phyloP scores from a whole-genome alignment of 2,888 invertebrate genomes.

The Tanytarsus gracilentus region DNA sequence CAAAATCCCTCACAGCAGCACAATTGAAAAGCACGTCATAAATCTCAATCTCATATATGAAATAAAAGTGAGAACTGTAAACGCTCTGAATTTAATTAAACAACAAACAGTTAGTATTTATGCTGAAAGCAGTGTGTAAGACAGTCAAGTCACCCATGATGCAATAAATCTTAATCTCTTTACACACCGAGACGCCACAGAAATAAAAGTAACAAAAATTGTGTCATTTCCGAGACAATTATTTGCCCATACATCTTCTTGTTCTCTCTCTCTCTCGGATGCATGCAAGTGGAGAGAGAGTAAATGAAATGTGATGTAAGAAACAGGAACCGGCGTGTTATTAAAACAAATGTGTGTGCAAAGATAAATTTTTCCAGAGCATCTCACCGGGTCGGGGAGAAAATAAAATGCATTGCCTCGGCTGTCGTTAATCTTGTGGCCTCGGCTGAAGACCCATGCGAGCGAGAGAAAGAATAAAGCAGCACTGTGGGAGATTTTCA shows the following conservation, averaged over 20 bases:
- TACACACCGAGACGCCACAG: not conserved
- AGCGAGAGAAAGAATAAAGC: conserved; percentile 8
- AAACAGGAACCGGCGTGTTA: not conserved
- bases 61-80: too few species aligned
- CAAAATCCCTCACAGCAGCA: too few species aligned
- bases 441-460: not conserved
- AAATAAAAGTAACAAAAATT: conserved; percentile 1
- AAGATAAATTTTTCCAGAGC: not conserved
- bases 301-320: conserved; percentile 1
- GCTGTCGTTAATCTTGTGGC: conserved; percentile 16
- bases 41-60: too few species aligned
- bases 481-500: conserved; percentile 28
- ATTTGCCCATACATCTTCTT: conserved; percentile 12
- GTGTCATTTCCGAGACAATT: conserved; percentile 26
- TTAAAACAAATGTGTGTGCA: not conserved
- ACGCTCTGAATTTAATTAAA: too few species aligned
- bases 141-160: not conserved
- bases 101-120: too few species aligned
- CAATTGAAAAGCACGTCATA: too few species aligned
- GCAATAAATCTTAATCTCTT: conserved; percentile 10
- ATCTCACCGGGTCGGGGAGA: not conserved
- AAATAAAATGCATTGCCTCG: not conserved
- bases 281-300: not conserved
- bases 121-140: too few species aligned
- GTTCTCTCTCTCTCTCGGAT: not conserved